Evolutionary conservation across 1,140 invertebrate species (phyloP).

Genomic region (Amyelois transitella): DNA sequence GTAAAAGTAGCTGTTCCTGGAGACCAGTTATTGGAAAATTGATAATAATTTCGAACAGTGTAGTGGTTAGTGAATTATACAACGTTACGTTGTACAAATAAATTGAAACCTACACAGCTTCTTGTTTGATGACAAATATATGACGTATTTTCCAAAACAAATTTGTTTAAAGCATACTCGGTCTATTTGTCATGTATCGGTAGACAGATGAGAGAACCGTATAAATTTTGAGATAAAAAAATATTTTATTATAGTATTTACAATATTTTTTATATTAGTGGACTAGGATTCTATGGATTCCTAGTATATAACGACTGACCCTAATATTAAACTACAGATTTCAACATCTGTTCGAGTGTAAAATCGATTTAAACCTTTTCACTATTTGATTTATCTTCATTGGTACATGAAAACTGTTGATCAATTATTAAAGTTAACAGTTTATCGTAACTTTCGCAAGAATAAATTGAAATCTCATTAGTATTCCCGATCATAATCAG

Average conservation of each 20-base stretch:
- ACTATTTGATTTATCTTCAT: too few relatives aligned
- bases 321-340: too few relatives aligned
- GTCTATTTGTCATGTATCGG: slow-evolving; percentile 9
- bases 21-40: slow-evolving; percentile 14
- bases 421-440: background rate
- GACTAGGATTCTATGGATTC: too few relatives aligned
- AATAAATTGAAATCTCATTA: slow-evolving; percentile 12
- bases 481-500: slow-evolving; percentile 16
- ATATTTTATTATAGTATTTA: too few relatives aligned
- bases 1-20: slow-evolving; percentile 9
- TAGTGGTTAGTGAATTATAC: background rate
- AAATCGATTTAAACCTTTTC: too few relatives aligned
- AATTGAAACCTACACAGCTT: background rate
- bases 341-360: too few relatives aligned
- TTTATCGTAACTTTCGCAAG: background rate
- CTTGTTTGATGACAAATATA: background rate
- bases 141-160: slow-evolving; percentile 5
- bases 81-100: background rate
- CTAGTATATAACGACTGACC: too few relatives aligned
- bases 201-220: background rate
- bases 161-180: slow-evolving; percentile 14
- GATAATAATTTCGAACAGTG: slow-evolving; percentile 6
- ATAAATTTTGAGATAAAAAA: background rate
- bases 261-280: too few relatives aligned
- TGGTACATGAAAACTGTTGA: background rate